These are phyloP conservation scores for Drosophila birchii DNA, from an alignment of 2,888 invertebrate genomes.

Conservation along the genomic window DNA sequence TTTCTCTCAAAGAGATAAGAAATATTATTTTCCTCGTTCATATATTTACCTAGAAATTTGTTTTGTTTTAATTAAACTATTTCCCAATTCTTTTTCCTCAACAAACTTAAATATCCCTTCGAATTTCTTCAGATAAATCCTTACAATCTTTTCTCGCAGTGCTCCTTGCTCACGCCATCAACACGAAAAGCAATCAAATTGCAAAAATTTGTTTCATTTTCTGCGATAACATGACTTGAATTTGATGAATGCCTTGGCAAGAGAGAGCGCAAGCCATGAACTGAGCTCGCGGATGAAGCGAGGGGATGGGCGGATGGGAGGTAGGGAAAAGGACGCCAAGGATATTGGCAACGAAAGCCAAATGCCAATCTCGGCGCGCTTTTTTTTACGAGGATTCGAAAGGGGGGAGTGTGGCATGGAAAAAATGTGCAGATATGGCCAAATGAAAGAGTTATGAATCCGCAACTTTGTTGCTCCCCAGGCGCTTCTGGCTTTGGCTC, in stretches of 20 bases:
- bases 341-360: constrained; percentile 77
- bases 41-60: no score
- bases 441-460: constrained; percentile 81
- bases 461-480: constrained; percentile 74
- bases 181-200: constrained; percentile 79
- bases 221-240: constrained; percentile 80
- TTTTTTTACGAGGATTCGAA: constrained; percentile 67
- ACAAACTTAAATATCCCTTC: no score
- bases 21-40: no score
- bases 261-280: constrained; percentile 32
- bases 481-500: constrained; percentile 60
- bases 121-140: not conserved
- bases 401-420: constrained; percentile 14
- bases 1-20: no score
- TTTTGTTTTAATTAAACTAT: no score
- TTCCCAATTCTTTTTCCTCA: no score
- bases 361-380: constrained; percentile 75
- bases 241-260: constrained; percentile 78
- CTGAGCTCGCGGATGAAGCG: constrained; percentile 5
- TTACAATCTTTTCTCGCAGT: not conserved
- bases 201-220: constrained; percentile 80
- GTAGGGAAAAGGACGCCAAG: constrained; percentile 48
- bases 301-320: no score
- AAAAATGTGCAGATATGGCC: constrained; percentile 74
- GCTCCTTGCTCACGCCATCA: constrained; percentile 54